These are phyloP conservation scores for Diorhabda elongata DNA, from an alignment of 1,140 invertebrate genomes.

Conservation along the genomic window DNA sequence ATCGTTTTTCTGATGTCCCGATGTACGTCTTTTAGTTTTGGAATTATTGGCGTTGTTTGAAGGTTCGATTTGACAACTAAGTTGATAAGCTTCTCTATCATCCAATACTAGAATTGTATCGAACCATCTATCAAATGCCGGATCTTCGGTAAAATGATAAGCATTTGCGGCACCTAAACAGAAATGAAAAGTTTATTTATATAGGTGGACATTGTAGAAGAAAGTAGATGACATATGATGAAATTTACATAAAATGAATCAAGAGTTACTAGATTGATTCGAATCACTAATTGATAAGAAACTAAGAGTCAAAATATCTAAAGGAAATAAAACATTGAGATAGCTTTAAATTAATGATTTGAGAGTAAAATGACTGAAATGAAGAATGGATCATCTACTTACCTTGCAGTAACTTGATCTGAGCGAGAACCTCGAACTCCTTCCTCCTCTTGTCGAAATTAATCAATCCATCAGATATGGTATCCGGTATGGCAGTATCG, in stretches of 20 bases:
- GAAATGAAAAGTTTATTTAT: conserved; percentile 9
- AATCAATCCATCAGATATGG: conserved; percentile 76
- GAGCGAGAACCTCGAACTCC: conserved; percentile 98
- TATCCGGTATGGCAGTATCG: conserved; percentile 93
- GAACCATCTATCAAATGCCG: conserved; percentile 89
- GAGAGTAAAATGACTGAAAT: no score
- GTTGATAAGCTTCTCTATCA: conserved; percentile 84
- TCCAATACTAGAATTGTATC: conserved; percentile 83
- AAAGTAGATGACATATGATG: background rate
- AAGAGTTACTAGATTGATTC: no score
- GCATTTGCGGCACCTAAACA: conserved; percentile 82
- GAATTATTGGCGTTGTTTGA: conserved; percentile 40
- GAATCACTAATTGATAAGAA: no score
- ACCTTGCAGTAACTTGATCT: conserved; percentile 89
- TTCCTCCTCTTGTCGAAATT: conserved; percentile 98
- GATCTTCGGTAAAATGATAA: conserved; percentile 81
- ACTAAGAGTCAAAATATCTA: no score
- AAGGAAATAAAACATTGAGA: no score
- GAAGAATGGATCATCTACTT: background rate
- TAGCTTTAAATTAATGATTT: no score
- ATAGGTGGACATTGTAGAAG: background rate
- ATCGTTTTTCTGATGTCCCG: conserved; percentile 82
- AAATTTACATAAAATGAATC: background rate
- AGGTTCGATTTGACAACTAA: conserved; percentile 88
- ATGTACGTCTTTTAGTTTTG: conserved; percentile 47